Base-by-base conservation (phyloP, 2,888 invertebrate genomes). In the Agrochola litura region DNA sequence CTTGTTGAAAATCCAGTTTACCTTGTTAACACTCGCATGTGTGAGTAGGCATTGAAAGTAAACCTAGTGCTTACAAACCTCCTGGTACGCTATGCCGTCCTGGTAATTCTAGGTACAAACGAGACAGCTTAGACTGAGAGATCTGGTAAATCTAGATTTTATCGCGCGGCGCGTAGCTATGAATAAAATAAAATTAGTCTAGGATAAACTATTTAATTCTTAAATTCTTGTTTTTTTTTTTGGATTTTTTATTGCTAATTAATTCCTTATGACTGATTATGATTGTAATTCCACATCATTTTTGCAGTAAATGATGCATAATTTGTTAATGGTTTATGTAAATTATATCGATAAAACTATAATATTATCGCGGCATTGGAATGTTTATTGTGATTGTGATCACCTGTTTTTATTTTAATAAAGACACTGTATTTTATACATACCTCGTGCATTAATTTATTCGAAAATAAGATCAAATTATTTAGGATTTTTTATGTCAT, bases 91-190 rank as follows among this genome's bases (percentile, higher is more conserved):
- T 91, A 91, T 96, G 95, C 73, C 84, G 85, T 88, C 96, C 95
- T 96, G 91, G 96, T 96, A 95, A 89, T 92, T 94, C 93, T 95
- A 96, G 95, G 95, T 95, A 96, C 93, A 91, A 93, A 90, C 90
- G 85, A 84, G 88, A 90, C 87, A 76, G 88, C 60, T 87, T 90
- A 93, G 94, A 88, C 92, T 88, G 89, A 85, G 87, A 80, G 74
- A 61, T 69, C 76, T 82, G 43, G 79, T 64, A 80, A 83, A 66
- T 86, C 89, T 89, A 89, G 89, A 83, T 69, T 80, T 82, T 73
- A 70, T 69, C 76, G 41, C 6, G 61, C 46, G 79, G 56, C 80
- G 72, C 77, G 75, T n/a, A 52, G 49, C 65, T 72, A 67, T 46
- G 64, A 69, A 74, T 49, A 69, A 54, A 69, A 74, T 49, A 69